These are phyloP conservation scores for Drosophila robusta DNA, from an alignment of 2,888 invertebrate genomes.

Conservation along the genomic window DNA sequence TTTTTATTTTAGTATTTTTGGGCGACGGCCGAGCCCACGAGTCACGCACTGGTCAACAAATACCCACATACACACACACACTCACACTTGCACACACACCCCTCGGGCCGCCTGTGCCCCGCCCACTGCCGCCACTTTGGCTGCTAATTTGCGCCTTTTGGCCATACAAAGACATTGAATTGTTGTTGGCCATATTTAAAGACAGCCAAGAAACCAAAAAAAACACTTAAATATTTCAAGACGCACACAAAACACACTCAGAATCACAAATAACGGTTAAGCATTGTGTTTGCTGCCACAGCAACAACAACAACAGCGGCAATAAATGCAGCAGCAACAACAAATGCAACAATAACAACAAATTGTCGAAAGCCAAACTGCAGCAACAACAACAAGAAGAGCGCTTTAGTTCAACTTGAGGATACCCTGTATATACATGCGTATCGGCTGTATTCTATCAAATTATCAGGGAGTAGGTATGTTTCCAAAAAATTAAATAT, in stretches of 20 bases:
- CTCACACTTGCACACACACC: constrained; percentile 23
- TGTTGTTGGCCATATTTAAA: constrained; percentile 45
- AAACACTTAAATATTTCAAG: constrained; percentile 43
- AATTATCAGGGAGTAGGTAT: too few relatives aligned
- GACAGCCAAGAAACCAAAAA: background rate
- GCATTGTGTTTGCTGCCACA: constrained; percentile 32
- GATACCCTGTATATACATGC: constrained; percentile 4
- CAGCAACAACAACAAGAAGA: constrained; percentile 9
- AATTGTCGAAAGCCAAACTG: constrained; percentile 50
- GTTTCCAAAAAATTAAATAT: background rate
- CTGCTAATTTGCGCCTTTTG: constrained; percentile 73
- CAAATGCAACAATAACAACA: constrained; percentile 27
- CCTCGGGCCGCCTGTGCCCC: constrained; percentile 1
- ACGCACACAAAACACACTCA: constrained; percentile 41
- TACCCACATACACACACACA: constrained; percentile 32
- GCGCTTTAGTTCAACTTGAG: background rate
- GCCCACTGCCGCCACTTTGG: constrained; percentile 8
- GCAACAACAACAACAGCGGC: constrained; percentile 19
- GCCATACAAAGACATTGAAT: constrained; percentile 75
- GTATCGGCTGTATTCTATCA: too few relatives aligned
- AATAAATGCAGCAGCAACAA: constrained; percentile 28
- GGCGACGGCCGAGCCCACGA: constrained; percentile 63
- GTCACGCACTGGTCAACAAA: constrained; percentile 73
- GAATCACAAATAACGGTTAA: constrained; percentile 42
- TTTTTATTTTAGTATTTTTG: constrained; percentile 14